Conservation (phyloP, 2,888 invertebrate genomes). For the Stratiomys singularior region DNA sequence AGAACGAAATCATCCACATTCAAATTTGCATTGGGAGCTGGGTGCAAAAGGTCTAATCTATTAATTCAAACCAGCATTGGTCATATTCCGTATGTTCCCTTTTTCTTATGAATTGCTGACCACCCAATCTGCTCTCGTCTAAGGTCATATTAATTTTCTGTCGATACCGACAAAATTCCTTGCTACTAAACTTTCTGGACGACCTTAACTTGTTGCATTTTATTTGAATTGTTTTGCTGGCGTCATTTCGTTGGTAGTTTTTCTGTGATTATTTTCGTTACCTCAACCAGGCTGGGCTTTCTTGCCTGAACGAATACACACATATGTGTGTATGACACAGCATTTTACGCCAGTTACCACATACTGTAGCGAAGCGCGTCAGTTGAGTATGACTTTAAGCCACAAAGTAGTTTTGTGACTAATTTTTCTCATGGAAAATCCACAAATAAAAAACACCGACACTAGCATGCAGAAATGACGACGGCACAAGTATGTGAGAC, state of each 20-base stretch:
- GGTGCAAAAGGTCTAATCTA: too few species aligned
- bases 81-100: too few species aligned
- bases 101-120: too few species aligned
- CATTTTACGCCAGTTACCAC: constrained; percentile 7
- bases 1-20: too few species aligned
- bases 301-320: background rate
- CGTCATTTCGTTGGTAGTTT: background rate
- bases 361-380: background rate
- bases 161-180: constrained; percentile 1
- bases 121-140: background rate
- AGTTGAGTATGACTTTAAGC: constrained; percentile 5
- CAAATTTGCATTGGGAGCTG: too few species aligned
- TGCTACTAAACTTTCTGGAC: background rate
- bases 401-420: constrained; percentile 23
- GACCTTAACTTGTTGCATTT: constrained; percentile 11
- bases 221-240: constrained; percentile 14
- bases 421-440: constrained; percentile 21
- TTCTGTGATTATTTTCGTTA: too few species aligned
- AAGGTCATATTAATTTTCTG: constrained; percentile 2
- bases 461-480: background rate
- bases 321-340: constrained; percentile 27
- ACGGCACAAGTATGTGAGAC: background rate
- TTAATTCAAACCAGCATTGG: too few species aligned
- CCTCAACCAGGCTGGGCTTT: too few species aligned
- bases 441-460: background rate